Base-by-base conservation (phyloP, 2,113 vertebrate genomes). In the Otis tarda region DNA sequence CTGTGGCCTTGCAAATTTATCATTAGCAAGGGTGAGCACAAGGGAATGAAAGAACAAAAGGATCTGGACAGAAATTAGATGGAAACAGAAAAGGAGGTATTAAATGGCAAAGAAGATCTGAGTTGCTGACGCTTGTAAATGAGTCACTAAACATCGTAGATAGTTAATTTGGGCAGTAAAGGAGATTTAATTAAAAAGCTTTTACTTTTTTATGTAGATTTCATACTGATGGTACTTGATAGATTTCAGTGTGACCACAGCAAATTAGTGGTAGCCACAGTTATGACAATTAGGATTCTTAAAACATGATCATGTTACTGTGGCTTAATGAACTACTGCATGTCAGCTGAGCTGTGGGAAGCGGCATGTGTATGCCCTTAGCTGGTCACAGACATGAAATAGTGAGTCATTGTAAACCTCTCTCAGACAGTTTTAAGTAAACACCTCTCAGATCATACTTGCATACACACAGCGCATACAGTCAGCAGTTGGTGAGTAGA, bases 161-260 rank as follows among this genome's bases (percentile, higher is more conserved):
- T 81, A 75, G 81, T 93, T 70, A 61, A 68, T 87, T 56, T 59
- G 27, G 30, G 18, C 20, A 57, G 59, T 63, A 53, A 70, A 80
- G 23, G 22, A 75, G 30, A 67, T 71, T 25, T 76, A 73, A 89
- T 78, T 69, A 14, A 84, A 89, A 89, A 61, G 25, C 57, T 95
- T 95, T 94, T 84, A 78, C 60, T 83, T 96, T 88, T 81, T 78
- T 13, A 75, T 73, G 41, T 69, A 67, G 49, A 61, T 87, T 94
- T 93, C 60, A 50, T 71, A 57, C 20, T 87, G 41, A 49, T 78
- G 60, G 39, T 57, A n/a, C 33, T 89, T 69, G 41, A 45, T 78
- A 90, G 61, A 76, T 57, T 94, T 94, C 89, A 75, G 15, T 49
- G 65, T 5, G 10, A 91, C 89, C 91, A 79, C 77, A 94, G 45